Conservation (phyloP, 1,140 invertebrate genomes). For the Campoletis sonorensis region DNA sequence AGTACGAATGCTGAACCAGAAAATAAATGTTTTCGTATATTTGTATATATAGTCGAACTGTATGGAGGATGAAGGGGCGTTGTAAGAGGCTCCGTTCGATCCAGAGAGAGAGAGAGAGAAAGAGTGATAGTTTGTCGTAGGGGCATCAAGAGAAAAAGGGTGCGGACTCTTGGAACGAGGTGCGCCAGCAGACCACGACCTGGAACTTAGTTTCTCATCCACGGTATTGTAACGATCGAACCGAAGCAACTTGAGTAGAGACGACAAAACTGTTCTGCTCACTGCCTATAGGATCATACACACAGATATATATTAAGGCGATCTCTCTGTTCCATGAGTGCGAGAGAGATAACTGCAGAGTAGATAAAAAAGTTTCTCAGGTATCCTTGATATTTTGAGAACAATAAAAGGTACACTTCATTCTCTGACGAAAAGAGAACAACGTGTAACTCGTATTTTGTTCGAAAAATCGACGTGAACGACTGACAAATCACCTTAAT, state of each 20-base stretch:
- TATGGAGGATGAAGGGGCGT: slow-evolving; percentile 11
- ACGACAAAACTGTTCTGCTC: slow-evolving; percentile 17
- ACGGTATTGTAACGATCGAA: slow-evolving; percentile 34
- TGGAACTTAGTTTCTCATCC: slow-evolving; percentile 30
- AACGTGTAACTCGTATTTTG: too few relatives aligned
- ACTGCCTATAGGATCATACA: background rate
- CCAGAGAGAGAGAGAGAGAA: slow-evolving; percentile 1
- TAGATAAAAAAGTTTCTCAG: too few relatives aligned
- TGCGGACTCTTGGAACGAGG: slow-evolving; percentile 43
- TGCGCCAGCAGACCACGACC: slow-evolving; percentile 2
- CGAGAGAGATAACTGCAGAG: too few relatives aligned
- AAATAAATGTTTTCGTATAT: slow-evolving; percentile 49
- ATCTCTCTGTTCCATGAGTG: too few relatives aligned
- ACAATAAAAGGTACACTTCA: too few relatives aligned
- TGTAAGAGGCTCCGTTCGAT: background rate
- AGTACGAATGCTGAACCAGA: slow-evolving; percentile 45
- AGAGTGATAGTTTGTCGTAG: background rate
- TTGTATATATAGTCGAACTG: slow-evolving; percentile 4
- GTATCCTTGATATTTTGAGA: too few relatives aligned
- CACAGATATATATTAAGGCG: too few relatives aligned
- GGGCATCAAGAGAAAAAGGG: slow-evolving; percentile 25
- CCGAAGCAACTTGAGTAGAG: background rate
- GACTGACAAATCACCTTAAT: too few relatives aligned
- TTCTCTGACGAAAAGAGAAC: too few relatives aligned
- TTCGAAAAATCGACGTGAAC: too few relatives aligned